Base-by-base conservation (phyloP, 2,888 invertebrate genomes). In the Eudasyphora cyanicolor region DNA sequence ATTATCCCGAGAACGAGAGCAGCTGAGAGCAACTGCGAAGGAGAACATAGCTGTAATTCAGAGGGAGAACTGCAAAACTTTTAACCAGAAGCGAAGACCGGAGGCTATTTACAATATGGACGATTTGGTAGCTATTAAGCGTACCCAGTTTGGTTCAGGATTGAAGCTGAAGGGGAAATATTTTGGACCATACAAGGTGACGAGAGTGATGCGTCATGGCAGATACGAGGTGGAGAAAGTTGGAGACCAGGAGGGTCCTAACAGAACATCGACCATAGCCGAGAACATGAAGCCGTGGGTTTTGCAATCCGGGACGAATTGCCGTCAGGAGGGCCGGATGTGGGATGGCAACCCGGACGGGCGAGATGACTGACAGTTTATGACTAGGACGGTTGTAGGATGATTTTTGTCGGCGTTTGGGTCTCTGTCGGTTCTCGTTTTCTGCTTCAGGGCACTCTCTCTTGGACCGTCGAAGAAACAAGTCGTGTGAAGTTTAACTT, bases 121-220 rank as follows among this genome's bases (percentile, higher is more conserved):
- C 14, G 76, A 84, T 8, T 49, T 85, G 12, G 85, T 81, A 24
- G 85, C 82, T 17, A 79, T 83, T 17, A 85, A 82, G 60, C 75
- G 73, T 1, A 82, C 78, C 12, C 82, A 85, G 17, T 85, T 60
- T 29, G 85, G 76, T 1, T 10, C 67, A 0, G 73, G 69, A 1
- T n/a, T 78, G 6, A 51, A 19, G 21, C 6, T 51, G 17, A 51
- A 51, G 10, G 19, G 19, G 2, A 51, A 51, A 10, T 51, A 19
- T 51, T 10, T 51, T 19, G 51, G 51, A 7, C 51, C 51, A 4
- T 51, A 19, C 19, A 19, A 19, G 21, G 51, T 51, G 3, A 3
- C 10, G 3, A 2, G 8, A 10, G 51, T 3, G 45, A 27, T 73
- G 51, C 38, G 27, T 14, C 69, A 60, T 70, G 73, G 74, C 5